Percentiles rank a stretch among this genome's conserved stretches.
phyloP scores from a whole-genome alignment of 2,797 vertebrate species.

The Telmatherina bonti region DNA sequence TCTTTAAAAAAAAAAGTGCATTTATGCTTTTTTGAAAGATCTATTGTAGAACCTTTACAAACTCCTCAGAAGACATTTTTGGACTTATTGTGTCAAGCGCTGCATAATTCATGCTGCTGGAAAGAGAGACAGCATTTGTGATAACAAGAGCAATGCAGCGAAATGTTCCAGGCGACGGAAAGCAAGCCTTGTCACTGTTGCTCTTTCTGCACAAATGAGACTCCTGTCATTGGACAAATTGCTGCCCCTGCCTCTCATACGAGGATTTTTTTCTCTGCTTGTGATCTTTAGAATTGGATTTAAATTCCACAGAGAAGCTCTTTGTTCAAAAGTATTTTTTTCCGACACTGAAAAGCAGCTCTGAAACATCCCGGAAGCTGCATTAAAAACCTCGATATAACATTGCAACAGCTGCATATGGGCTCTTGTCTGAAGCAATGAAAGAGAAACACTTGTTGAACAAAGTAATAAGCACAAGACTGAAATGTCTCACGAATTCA shows the following conservation, averaged over 20 bases:
- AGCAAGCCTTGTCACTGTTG: conserved; percentile 11
- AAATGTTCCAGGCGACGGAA: conserved; percentile 51
- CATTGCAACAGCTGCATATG: not conserved
- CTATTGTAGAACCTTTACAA: conserved; percentile 14
- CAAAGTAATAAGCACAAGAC: not conserved
- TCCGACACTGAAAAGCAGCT: conserved; percentile 7
- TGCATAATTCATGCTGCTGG: conserved; percentile 8
- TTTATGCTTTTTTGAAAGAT: conserved; percentile 1
- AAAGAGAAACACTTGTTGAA: not conserved
- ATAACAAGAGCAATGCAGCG: conserved; percentile 50
- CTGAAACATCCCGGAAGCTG: not conserved
- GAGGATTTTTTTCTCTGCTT: conserved; percentile 23
- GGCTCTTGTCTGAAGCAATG: conserved; percentile 8
- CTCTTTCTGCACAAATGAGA: conserved; percentile 37
- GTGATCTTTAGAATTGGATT: conserved; percentile 21
- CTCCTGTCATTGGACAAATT: conserved; percentile 29
- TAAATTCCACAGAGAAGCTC: conserved; percentile 15
- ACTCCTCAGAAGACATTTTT: conserved; percentile 1
- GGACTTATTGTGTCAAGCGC: conserved; percentile 13
- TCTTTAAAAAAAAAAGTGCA: not conserved
- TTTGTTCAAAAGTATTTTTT: conserved; percentile 8
- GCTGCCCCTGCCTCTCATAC: conserved; percentile 5
- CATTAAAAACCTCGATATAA: conserved; percentile 10
- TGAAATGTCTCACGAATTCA: no score
- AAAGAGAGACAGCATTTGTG: conserved; percentile 8